Evolutionary conservation across 2,113 vertebrate species (phyloP), one percentile per base, ranked within the genome.

Genomic region (Otocyon megalotis): DNA sequence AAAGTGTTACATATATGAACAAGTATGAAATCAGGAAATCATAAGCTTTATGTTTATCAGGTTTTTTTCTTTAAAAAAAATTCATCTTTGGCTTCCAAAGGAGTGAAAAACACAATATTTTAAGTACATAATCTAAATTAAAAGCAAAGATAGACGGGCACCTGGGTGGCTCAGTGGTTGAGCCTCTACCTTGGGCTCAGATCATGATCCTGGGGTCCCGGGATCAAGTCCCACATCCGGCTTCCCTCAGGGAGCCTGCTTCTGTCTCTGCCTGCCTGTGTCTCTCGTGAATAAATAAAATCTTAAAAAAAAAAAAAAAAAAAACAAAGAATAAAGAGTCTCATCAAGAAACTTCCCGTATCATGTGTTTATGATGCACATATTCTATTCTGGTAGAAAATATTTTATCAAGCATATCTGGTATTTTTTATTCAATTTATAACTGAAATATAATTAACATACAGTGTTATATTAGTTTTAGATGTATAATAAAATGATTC

Each of bases 241-340:
- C 43, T 43, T 7, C 43, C 43, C 43, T 43, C 43, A 43, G 43
- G 43, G 43, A 43, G 43, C 43, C 43, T 43, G 43, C 43, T 43
- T 43, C 43, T 43, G 43, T 43, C 7, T 43, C 43, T 43, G 43
- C 43, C 43, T 43, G 43, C 7, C 7, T 43, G 43, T 43, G 43
- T 43, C 43, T 43, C 43, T 43, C 6, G 43, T 7, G 43, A 43
- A 43, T 43, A 43, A 43, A 43, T 8, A 43, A 43, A 43, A 43
- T 43, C 43, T 43, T 43, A 43, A 43, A 43, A 43, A 43, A 43
- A 43, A 43, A 43, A 43, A 43, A 86, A 89, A 86, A 76, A 9
- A 54, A 93, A 97, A 91, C 22, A 67, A 58, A 8, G 62, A 95
- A 81, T 90, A 65, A 84, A 88, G 89, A 86, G 10, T 85, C 11